Base-by-base conservation (phyloP, 1,140 invertebrate species). In the Hycleus phaleratus region DNA sequence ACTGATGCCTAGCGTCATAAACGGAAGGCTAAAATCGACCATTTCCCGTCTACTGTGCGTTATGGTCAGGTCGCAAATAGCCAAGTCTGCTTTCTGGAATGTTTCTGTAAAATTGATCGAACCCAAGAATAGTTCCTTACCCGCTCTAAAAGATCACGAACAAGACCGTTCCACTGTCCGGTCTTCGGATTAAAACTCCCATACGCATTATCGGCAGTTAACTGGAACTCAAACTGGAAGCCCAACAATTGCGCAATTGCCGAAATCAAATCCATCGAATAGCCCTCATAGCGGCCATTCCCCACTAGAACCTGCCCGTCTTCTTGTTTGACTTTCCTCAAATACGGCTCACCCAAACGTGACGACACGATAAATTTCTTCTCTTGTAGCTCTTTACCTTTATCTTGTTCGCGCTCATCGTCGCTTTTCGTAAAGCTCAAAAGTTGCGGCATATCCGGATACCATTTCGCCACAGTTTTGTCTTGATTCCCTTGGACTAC, bases 61-160 rank as follows among this genome's bases (percentile, higher is more conserved):
- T 63, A 97, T 95, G 0, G 93, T 95, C 32, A 97, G 73, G 74
- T 95, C 93, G 59, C 90, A 94, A 49, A 96, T 87, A 0, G 91
- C 93, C 25, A 96, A 74, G 76, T 97, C 92, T 7, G 92, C 92
- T 76, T 86, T 88, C 87, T 93, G 72, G 43, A 79, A 77, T 53
- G 26, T 18, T 18, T 18, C 18, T 18, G 18, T 18, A 18, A 18
- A 18, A 2, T 18, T 18, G 1, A 18, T 18, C 18, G 18, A 18
- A 18, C 18, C 18, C 18, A 18, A 18, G 1, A 50, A 26, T 48
- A 26, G 11, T 18, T 48, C 9, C 79, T 74, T 74, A 93, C 91
- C 66, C 82, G 81, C 65, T 91, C 86, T 25, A 93, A 69, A 2
- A 95, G 75, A 68, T 93, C 85, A 56, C 79, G 85, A 3, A 96